Evolutionary conservation across 2,888 invertebrate species (phyloP).

Genomic region (Tipula confusa): DNA sequence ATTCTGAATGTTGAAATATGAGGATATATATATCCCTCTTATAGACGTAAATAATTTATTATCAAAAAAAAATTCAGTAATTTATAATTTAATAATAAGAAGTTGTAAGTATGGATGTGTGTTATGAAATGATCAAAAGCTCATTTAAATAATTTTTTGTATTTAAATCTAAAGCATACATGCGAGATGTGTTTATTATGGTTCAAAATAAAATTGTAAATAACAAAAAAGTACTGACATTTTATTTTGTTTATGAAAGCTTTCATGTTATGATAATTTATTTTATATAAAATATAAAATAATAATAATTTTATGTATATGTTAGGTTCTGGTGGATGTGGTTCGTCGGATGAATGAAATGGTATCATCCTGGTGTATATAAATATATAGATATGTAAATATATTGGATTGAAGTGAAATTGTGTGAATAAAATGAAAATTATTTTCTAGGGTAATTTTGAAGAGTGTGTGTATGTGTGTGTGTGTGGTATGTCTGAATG

Average conservation of each 20-base stretch:
- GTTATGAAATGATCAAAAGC: not conserved
- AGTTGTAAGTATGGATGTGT: no score
- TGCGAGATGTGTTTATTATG: not conserved
- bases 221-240: not conserved
- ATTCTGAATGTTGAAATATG: not conserved
- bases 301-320: not conserved
- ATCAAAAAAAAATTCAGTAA: not conserved
- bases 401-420: not conserved
- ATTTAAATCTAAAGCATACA: not conserved
- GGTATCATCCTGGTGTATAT: not conserved
- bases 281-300: not conserved
- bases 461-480: not conserved
- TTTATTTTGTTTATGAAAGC: not conserved
- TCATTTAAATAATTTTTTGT: not conserved
- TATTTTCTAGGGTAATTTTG: not conserved
- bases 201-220: not conserved
- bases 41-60: not conserved
- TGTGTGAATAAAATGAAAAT: not conserved
- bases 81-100: conserved; percentile 20
- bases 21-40: not conserved
- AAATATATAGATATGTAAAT: no score
- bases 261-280: not conserved
- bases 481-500: no score
- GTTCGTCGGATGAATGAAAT: not conserved
- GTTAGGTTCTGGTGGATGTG: not conserved